Base-by-base conservation (phyloP, 2,797 vertebrate genomes). In the Carapus acus region DNA sequence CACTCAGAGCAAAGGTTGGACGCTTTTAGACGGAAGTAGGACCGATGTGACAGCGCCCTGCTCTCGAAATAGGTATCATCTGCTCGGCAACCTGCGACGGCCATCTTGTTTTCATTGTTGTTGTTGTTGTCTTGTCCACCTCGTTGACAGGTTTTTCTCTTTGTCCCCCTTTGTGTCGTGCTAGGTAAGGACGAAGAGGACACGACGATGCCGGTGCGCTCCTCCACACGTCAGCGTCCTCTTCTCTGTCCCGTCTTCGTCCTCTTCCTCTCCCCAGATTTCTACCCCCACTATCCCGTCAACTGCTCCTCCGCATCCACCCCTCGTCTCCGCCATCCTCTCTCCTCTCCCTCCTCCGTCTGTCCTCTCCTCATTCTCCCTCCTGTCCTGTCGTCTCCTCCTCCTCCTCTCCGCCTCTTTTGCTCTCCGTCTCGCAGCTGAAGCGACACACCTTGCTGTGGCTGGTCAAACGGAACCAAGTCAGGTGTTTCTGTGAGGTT, bases 391-490 rank as follows among this genome's bases (percentile, higher is more conserved):
- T 43, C n/a, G 15, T 17, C 7, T 39, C 9, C n/a, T 39, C 8
- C 47, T n/a, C 38, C 8, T 7, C 14, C 16, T 36, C 31, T 21
- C 7, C 8, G 58, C 54, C 48, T 57, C 39, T 64, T 70, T 70
- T 9, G 49, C 49, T 69, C 62, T 58, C 63, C 45, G 65, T 50
- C 62, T 71, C 58, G 67, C 74, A 73, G 80, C 73, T 78, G 81
- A 82, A 88, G 82, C 83, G 80, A 86, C 90, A 91, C 90, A 77
- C 90, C 88, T 88, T 95, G 94, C 95, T 96, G 91, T 97, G 90
- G 95, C 94, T 98, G 95, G 95, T 98, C 93, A 98, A 97, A 97
- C 86, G 95, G 94, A 97, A 98, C 95, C 94, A 98, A 96, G 94
- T 94, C 95, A 94, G 60, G 93, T 92, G 94, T 94, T 92, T 90